Evolutionary conservation across 2,797 vertebrate species (phyloP).

Genomic region (Nyctalus aviator): DNA sequence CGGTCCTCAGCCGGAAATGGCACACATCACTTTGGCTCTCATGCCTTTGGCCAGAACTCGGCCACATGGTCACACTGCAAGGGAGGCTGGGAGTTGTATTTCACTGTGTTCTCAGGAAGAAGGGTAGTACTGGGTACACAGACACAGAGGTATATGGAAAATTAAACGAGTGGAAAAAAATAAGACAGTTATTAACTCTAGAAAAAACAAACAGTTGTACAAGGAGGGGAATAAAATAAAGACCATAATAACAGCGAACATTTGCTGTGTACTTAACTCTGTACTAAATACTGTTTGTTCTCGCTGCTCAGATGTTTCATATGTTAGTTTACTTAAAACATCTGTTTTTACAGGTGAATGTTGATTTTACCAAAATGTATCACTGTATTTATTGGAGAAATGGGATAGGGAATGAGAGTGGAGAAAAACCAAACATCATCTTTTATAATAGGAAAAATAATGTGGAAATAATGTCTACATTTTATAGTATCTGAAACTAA

Average conservation of each 20-base stretch:
- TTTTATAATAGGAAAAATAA: conserved; percentile 8
- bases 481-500: background rate
- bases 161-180: background rate
- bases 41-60: background rate
- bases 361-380: conserved; percentile 6
- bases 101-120: background rate
- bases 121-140: background rate
- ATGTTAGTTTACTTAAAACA: conserved; percentile 24
- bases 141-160: background rate
- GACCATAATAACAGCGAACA: background rate
- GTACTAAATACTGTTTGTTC: background rate
- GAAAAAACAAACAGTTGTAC: background rate
- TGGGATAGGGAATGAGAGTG: background rate
- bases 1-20: background rate
- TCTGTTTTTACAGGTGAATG: background rate
- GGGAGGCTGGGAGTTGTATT: background rate
- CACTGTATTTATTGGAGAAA: background rate
- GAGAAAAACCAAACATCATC: background rate
- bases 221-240: conserved; percentile 3
- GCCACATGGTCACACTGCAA: background rate
- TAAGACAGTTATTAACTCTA: background rate
- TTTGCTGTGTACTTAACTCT: background rate
- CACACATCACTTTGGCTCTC: background rate
- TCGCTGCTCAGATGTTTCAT: background rate
- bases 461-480: background rate